A percentile compares a stretch with the other conserved stretches of the same genome.
These are phyloP conservation scores for Uria lomvia DNA, from an alignment of 2,113 vertebrate species.

Conservation along the genomic window DNA sequence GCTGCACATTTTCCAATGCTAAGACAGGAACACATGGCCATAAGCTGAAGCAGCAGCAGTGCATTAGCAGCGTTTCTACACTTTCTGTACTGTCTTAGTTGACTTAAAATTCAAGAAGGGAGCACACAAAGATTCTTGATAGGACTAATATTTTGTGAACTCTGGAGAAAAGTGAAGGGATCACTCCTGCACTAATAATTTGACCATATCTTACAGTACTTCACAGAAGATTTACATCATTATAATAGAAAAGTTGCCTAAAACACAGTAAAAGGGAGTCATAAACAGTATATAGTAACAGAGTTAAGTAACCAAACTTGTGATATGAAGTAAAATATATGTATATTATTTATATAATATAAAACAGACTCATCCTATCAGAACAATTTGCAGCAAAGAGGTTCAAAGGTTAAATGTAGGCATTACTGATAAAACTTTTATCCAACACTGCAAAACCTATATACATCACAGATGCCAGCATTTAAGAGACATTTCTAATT, in stretches of 20 bases:
- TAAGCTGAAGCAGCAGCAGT: not conserved
- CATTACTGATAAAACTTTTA: not conserved
- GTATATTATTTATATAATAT: too few species aligned
- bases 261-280: not conserved
- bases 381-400: not conserved
- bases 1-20: not conserved
- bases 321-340: not conserved
- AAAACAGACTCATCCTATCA: not conserved
- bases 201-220: not conserved
- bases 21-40: not conserved
- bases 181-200: not conserved
- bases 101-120: not conserved
- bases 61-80: not conserved
- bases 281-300: not conserved
- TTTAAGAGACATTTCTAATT: not conserved
- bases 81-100: not conserved
- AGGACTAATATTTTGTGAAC: not conserved
- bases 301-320: not conserved
- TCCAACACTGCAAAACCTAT: not conserved
- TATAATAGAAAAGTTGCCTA: not conserved
- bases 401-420: not conserved
- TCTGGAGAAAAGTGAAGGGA: not conserved
- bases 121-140: not conserved
- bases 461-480: not conserved
- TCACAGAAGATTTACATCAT: not conserved